phyloP scores from a whole-genome alignment of 2,888 invertebrate genomes.

The Aleiodes alternator region DNA sequence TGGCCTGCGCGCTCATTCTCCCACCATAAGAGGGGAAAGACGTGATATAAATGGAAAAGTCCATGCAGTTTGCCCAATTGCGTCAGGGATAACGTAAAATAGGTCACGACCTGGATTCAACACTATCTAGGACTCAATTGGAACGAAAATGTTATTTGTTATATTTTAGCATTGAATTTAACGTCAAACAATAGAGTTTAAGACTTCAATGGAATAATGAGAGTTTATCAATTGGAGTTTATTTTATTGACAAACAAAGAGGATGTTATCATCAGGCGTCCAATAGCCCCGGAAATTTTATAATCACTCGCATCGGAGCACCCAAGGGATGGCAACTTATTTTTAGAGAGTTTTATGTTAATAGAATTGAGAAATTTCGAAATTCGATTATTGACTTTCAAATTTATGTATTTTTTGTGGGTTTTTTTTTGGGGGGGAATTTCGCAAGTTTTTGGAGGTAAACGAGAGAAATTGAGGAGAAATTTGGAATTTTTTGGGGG shows the following conservation, averaged over 20 bases:
- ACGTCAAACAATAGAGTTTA: neutral
- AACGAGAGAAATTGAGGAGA: too few species aligned
- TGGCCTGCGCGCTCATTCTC: slow-evolving; percentile 23
- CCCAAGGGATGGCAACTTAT: neutral
- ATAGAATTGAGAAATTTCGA: neutral
- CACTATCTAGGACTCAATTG: slow-evolving; percentile 7
- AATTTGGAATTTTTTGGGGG: too few species aligned
- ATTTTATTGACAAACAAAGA: slow-evolving; percentile 15
- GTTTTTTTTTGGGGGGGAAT: too few species aligned
- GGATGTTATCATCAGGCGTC: slow-evolving; percentile 2
- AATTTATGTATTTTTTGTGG: too few species aligned
- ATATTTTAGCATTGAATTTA: neutral
- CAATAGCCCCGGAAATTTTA: neutral
- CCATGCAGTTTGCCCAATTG: slow-evolving; percentile 45
- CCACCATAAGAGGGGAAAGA: slow-evolving; percentile 4
- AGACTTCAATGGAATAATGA: neutral
- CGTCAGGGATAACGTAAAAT: slow-evolving; percentile 45
- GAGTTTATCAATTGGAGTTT: neutral
- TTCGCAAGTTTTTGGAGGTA: too few species aligned
- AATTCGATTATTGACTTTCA: too few species aligned
- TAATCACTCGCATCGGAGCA: neutral
- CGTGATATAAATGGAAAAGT: slow-evolving; percentile 28
- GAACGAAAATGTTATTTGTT: neutral
- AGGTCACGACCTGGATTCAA: slow-evolving; percentile 52
- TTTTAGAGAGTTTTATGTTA: neutral